Evolutionary conservation across 2,113 vertebrate genomes (phyloP).

Genomic region (Clarias macrocephalus): DNA sequence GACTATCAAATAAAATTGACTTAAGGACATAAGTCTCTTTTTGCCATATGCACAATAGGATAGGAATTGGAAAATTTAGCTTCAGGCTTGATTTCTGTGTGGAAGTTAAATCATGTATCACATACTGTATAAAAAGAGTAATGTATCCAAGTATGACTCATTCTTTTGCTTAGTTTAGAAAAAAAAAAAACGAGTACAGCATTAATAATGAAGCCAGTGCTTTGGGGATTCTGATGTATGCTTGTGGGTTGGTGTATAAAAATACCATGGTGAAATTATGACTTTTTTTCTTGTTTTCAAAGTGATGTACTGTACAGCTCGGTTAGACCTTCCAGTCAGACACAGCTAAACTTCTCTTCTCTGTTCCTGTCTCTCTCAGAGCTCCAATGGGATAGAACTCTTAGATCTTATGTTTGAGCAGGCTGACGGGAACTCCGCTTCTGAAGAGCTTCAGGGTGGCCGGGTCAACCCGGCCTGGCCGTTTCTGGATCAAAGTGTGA

Average conservation of each 20-base stretch:
- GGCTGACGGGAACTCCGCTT: constrained; percentile 68
- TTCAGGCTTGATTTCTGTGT: background rate
- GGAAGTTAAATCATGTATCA: background rate
- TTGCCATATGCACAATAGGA: background rate
- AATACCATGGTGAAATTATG: background rate
- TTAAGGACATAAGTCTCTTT: background rate
- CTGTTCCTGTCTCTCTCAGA: constrained; percentile 27
- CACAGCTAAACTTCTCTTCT: background rate
- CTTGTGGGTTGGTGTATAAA: background rate
- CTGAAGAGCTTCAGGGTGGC: background rate
- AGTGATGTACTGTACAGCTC: background rate
- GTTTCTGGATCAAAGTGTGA: constrained; percentile 63
- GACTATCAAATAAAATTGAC: background rate
- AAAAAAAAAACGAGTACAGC: background rate
- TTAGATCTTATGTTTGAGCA: constrained; percentile 80
- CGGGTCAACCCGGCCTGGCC: constrained; percentile 57
- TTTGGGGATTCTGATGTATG: background rate
- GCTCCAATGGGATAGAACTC: constrained; percentile 67
- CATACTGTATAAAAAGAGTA: background rate
- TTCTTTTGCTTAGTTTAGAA: background rate
- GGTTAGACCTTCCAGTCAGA: background rate
- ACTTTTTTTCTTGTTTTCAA: too few relatives aligned
- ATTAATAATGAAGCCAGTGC: background rate
- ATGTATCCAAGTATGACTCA: background rate
- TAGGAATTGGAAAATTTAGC: background rate